phyloP scores from a whole-genome alignment of 2,113 vertebrate species.

The Sphaerodactylus townsendi region DNA sequence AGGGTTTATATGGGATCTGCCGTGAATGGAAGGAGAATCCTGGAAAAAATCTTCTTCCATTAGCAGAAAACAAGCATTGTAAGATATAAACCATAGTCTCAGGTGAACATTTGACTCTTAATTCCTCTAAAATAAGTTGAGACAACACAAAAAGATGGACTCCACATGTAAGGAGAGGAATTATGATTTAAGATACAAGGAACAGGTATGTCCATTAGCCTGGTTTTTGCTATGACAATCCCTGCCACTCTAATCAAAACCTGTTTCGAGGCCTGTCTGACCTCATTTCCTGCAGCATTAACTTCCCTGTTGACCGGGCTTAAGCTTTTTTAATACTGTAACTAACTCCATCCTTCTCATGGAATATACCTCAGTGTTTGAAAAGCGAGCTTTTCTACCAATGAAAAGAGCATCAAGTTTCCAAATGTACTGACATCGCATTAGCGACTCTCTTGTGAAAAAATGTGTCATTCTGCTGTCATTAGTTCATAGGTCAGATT shows the following conservation, averaged over 20 bases:
- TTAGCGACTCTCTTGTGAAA: neutral
- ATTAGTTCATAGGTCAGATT: neutral
- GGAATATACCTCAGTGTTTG: neutral
- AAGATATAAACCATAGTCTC: neutral
- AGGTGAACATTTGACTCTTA: neutral
- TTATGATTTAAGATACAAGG: constrained; percentile 5
- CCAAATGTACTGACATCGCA: neutral
- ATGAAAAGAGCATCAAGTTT: neutral
- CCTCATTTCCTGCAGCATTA: constrained; percentile 20
- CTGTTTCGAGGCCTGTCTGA: neutral
- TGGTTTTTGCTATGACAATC: rapidly evolving
- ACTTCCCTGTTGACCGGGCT: neutral
- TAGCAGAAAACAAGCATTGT: neutral
- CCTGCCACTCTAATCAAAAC: rapidly evolving
- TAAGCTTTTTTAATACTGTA: constrained; percentile 13
- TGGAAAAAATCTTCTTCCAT: no score
- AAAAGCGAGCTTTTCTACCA: neutral
- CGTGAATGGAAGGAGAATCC: no score
- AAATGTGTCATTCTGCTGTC: neutral
- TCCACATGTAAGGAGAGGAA: neutral
- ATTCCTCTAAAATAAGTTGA: neutral
- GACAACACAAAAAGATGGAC: neutral
- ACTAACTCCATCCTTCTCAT: neutral
- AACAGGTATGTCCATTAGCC: neutral
- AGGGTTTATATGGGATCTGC: no score